Base-by-base conservation (phyloP, 2,888 invertebrate species). In the Drosophila imparisetae region DNA sequence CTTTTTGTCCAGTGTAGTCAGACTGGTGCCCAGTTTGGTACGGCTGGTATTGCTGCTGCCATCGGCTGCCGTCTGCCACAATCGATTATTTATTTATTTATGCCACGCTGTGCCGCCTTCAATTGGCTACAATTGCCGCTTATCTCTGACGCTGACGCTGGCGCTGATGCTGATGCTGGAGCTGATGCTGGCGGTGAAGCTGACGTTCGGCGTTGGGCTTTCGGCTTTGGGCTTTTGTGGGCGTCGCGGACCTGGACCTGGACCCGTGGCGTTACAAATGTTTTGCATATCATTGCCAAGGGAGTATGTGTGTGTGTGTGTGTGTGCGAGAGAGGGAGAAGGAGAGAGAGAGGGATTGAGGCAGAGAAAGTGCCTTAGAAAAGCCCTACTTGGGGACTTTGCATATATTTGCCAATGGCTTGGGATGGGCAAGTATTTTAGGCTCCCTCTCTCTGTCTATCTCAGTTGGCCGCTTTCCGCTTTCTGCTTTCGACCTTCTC, bases 21-120 rank as follows among this genome's bases (percentile, higher is more conserved):
- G 65, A 24, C 65, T 54, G 58, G 53, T 52, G 69, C 18, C 61
- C 40, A 21, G 34, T 24, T 45, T 63, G 38, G 27, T 42, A 27
- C 29, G 8, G 49, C 21, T 42, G 34, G 24, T 42, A 34, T 11
- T 36, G 32, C 32, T 49, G 30, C 42, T 32, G 45, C 61, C 63
- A 36, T 36, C 54, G 54, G 60, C 58, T 58, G 53, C 42, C 53
- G 59, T 53, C 63, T 64, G 59, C 59, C 63, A 78, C 82, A 78
- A 88, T 85, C 85, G 85, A 89, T 86, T 85, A 83, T 86, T 88
- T 88, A 85, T 88, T 89, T 86, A 86, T 88, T 89, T 86, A 88
- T 83, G 81, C 80, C 83, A 82, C 78, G 78, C 84, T 81, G 74
- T 81, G 79, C 80, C 77, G 77, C 80, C 81, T 81, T 78, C 78